Evolutionary conservation across 2,888 invertebrate genomes (phyloP), one percentile per base, ranked within the genome.

Genomic region (Temnothorax rugatulus): DNA sequence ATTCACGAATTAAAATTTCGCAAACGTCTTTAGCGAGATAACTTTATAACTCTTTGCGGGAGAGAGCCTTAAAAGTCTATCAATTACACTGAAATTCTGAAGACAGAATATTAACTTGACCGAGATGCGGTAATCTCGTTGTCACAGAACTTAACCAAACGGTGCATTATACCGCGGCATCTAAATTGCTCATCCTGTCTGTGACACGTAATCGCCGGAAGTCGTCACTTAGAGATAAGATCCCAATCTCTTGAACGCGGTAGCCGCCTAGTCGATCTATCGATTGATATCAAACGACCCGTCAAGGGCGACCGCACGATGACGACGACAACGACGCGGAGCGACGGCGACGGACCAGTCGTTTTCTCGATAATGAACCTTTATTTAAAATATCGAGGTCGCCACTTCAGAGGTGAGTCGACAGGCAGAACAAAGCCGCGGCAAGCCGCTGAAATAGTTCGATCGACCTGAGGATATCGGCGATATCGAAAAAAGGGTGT

Each of bases 351-450:
- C 79, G 81, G 61, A 85, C 71, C 86, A 87, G 82, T 73, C 82
- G 71, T 85, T 84, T 86, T 76, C 76, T 85, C 87, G 89, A 86
- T 90, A 90, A 90, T 90, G 90, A 90, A 89, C 82, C 86, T 82
- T 89, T 90, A 85, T 90, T 90, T 89, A 90, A 90, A 87, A 88
- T 90, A 90, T 90, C 87, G 89, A 86, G 90, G 90, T 90, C 90
- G 86, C 69, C 84, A 69, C 84, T 87, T 90, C 88, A 81, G 85
- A 83, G 47, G 77, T 57, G 75, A 85, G 68, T 69, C 85, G 90
- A 90, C 90, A 89, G 84, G 88, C 88, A 54, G 88, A 90, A 90
- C 88, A 90, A 90, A 90, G 88, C 86, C 79, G 73, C 82, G 71
- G 87, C 68, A 84, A 85, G 82, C 64, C 83, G 83, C 75, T 88